Evolutionary conservation across 2,113 vertebrate genomes (phyloP), one percentile per base, ranked within the genome.

Genomic region (Urocynchramus pylzowi): DNA sequence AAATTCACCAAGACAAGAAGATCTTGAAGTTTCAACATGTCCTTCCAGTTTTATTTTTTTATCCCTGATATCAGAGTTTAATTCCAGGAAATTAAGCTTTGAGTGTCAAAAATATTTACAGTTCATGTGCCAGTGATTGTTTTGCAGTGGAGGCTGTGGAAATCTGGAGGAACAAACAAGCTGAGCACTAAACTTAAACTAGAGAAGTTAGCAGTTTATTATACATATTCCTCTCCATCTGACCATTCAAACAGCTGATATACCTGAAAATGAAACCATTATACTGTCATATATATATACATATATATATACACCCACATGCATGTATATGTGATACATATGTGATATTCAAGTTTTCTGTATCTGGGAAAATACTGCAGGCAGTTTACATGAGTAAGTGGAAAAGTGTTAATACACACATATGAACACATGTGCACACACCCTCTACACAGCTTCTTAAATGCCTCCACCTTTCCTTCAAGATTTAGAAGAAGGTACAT

Each of bases 21-120:
- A 53, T 82, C 84, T 70, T 84, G 74, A 94, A 91, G 39, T 61
- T 92, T 91, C 88, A 93, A 71, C 28, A 61, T 90, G 65, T 70
- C 79, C 88, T 97, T 96, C 79, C 76, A 59, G 59, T 84, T 97
- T 96, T 94, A 93, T 89, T 94, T 89, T 94, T 97, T 96, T 87
- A 84, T 87, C n/a, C 37, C 47, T 31, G 7, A 91, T 24, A 3
- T 93, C 92, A 89, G 23, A 90, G 64, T 97, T 97, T 94, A 94
- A 87, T 96, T 94, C 30, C 79, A 87, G 70, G 86, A 94, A 97
- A 93, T 68, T 56, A 92, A 97, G 91, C 23, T 60, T 60, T 54
- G 28, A 79, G 68, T 90, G 87, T 81, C n/a, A 96, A 91, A 98
- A 97, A 89, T 96, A 96, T 97, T 97, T 97, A 94, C 42, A 77